Conservation (phyloP, 2,113 vertebrate species). For the Hipposideros armiger region DNA sequence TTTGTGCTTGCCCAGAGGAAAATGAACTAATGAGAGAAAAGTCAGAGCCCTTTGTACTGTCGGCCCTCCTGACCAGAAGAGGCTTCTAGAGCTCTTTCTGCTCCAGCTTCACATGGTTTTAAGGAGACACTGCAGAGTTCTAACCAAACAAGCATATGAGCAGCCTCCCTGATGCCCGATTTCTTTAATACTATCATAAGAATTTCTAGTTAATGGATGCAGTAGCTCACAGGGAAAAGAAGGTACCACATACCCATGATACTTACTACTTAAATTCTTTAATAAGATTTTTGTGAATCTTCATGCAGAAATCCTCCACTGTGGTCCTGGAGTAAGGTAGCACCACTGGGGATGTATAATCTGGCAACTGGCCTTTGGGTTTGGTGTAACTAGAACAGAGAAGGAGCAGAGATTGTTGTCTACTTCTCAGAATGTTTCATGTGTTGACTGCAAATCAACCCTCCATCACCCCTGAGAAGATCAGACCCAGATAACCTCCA, state of each 20-base stretch:
- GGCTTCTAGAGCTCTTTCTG: not conserved
- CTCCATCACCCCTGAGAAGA: not conserved
- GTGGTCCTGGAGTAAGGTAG: slow-evolving; percentile 93
- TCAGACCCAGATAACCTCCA: not conserved
- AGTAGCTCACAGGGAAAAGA: not conserved
- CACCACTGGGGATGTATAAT: slow-evolving; percentile 97
- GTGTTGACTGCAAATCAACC: not conserved
- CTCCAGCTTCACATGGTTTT: not conserved
- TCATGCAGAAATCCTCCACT: slow-evolving; percentile 98
- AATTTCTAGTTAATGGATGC: not conserved
- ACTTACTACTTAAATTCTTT: slow-evolving; percentile 99
- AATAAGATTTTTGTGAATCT: slow-evolving; percentile 99
- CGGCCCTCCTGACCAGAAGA: not conserved
- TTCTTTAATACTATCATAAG: slow-evolving; percentile 21
- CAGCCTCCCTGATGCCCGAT: not conserved
- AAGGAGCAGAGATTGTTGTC: not conserved
- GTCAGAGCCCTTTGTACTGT: not conserved
- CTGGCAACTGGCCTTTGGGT: slow-evolving; percentile 99
- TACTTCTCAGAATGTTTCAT: not conserved
- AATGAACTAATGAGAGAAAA: not conserved
- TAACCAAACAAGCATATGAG: not conserved
- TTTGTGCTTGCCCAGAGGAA: not conserved
- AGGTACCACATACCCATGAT: not conserved
- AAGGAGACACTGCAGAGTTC: not conserved
- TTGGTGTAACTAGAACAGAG: slow-evolving; percentile 95